A percentile compares a stretch with the other conserved stretches of the same genome.
phyloP scores from a whole-genome alignment of 2,797 vertebrate species.

The Pseudocheirus occidentalis region DNA sequence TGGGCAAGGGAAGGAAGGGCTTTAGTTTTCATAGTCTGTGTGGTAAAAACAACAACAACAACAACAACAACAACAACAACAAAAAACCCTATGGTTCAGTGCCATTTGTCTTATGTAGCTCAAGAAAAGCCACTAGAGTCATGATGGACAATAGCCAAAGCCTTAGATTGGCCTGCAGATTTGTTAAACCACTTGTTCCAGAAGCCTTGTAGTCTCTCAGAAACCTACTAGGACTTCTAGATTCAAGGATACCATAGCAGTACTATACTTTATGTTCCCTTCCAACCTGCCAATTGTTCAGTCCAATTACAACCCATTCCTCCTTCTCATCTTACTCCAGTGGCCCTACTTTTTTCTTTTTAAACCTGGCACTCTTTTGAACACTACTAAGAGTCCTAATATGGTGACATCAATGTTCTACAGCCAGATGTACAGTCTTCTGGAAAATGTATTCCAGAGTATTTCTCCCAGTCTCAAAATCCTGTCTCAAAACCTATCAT shows the following conservation, averaged over 20 bases:
- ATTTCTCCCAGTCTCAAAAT: neutral
- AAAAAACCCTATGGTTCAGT: neutral
- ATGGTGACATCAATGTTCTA: neutral
- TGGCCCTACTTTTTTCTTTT: neutral
- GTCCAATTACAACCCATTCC: neutral
- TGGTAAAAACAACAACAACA: neutral
- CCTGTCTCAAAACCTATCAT: neutral
- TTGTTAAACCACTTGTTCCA: neutral
- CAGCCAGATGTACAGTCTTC: neutral
- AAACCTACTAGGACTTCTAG: neutral
- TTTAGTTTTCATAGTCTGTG: neutral
- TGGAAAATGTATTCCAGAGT: neutral
- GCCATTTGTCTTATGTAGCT: neutral
- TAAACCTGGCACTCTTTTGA: neutral
- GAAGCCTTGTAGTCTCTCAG: neutral
- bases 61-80: too few relatives aligned
- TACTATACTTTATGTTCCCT: neutral
- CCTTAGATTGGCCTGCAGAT: neutral
- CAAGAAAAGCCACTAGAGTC: neutral
- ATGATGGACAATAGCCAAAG: neutral
- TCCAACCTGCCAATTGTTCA: neutral
- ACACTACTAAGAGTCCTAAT: neutral
- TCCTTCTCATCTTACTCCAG: neutral
- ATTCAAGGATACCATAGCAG: neutral
- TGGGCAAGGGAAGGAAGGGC: neutral